Evolutionary conservation across 2,113 vertebrate genomes (phyloP).

Genomic region (Zingel zingel): DNA sequence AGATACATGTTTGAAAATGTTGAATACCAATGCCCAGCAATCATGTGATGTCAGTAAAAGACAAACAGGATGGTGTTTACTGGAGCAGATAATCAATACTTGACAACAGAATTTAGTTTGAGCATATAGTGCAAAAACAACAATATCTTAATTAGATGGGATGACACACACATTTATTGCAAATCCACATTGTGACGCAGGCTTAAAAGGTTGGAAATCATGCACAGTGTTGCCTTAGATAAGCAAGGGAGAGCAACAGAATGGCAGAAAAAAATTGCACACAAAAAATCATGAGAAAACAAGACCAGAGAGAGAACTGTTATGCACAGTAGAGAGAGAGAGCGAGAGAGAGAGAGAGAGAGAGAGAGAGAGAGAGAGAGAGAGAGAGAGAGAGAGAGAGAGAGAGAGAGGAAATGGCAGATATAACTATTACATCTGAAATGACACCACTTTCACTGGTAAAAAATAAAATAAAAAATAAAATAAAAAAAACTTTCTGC

Average conservation of each 20-base stretch:
- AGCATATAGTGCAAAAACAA: slow-evolving; percentile 17
- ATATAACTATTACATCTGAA: slow-evolving; percentile 55
- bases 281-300: slow-evolving; percentile 1
- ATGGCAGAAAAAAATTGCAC: background rate
- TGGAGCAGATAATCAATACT: background rate
- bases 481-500: slow-evolving; percentile 71
- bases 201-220: background rate
- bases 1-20: background rate
- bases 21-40: background rate
- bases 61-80: background rate
- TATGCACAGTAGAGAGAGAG: slow-evolving; percentile 11
- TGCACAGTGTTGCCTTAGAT: background rate
- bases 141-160: slow-evolving; percentile 10
- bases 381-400: background rate
- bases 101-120: slow-evolving; percentile 13
- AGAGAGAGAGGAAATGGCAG: slow-evolving; percentile 20
- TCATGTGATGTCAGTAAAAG: background rate
- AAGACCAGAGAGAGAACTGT: slow-evolving; percentile 10
- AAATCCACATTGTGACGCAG: background rate
- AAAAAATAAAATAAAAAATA: slow-evolving; percentile 33
- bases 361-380: background rate
- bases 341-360: too few relatives aligned
- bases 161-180: background rate
- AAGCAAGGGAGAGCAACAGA: slow-evolving; percentile 20
- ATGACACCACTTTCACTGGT: slow-evolving; percentile 67